Evolutionary conservation across 2,797 vertebrate species (phyloP).

Genomic region (Lophius americanus): DNA sequence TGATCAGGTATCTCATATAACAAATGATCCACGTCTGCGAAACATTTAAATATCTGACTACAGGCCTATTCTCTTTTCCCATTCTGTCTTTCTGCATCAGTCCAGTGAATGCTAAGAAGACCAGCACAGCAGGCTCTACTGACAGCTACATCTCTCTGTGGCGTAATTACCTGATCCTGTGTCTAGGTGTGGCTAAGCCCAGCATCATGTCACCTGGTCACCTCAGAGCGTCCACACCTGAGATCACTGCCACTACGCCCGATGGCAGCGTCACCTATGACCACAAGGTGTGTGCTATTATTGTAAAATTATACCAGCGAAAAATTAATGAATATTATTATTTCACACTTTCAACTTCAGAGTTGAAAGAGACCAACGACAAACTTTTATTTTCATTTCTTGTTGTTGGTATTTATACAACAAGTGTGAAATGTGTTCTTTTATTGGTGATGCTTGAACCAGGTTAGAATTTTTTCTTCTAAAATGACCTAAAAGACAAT

Average conservation of each 20-base stretch:
- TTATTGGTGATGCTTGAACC: no score
- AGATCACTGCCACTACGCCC: constrained; percentile 96
- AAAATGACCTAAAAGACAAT: no score
- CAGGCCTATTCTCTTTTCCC: not conserved
- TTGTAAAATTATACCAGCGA: not conserved
- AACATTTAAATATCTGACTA: not conserved
- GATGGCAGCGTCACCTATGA: constrained; percentile 96
- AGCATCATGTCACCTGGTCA: constrained; percentile 99
- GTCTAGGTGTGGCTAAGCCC: constrained; percentile 97
- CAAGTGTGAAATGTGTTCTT: no score
- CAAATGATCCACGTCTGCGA: not conserved
- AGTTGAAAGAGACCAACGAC: not conserved
- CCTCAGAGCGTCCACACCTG: constrained; percentile 94
- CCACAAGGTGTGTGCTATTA: constrained; percentile 82
- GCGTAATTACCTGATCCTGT: constrained; percentile 98
- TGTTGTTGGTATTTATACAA: no score
- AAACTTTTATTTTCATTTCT: not conserved
- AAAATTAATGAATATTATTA: not conserved
- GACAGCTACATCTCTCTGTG: constrained; percentile 95
- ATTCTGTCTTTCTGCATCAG: constrained; percentile 79
- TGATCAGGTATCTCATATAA: not conserved
- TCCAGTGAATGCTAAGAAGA: constrained; percentile 97
- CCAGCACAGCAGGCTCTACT: constrained; percentile 88
- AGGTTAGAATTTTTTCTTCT: no score
- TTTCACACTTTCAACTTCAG: not conserved